A percentile compares a stretch with the other conserved stretches of the same genome.
These are phyloP conservation scores for Anolis carolinensis DNA, from an alignment of 2,113 vertebrate species.

Conservation along the genomic window DNA sequence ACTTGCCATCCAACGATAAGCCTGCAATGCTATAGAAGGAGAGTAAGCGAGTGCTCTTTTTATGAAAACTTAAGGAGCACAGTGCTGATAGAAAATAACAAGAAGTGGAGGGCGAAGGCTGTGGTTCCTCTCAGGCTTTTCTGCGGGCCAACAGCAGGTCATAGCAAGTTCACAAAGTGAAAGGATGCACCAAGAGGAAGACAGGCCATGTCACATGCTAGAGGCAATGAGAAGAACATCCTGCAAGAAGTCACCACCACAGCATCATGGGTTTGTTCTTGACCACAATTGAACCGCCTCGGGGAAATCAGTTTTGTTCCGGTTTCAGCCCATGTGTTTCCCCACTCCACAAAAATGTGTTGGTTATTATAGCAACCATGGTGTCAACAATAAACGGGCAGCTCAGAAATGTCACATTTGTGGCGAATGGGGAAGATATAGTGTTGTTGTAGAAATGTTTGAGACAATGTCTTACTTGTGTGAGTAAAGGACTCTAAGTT, in stretches of 20 bases:
- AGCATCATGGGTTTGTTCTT: conserved; percentile 1
- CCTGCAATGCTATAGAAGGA: too few species aligned
- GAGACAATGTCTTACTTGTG: not conserved
- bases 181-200: not conserved
- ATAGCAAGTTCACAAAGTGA: not conserved
- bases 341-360: not conserved
- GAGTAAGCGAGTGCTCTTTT: not conserved
- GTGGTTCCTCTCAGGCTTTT: not conserved
- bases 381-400: not conserved
- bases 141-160: not conserved
- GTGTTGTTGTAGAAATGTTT: too few species aligned
- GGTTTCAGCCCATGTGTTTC: not conserved
- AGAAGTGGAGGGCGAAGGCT: not conserved
- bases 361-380: not conserved
- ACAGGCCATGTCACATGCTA: not conserved
- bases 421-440: not conserved
- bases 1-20: too few species aligned
- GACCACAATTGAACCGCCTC: not conserved
- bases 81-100: not conserved
- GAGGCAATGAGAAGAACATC: not conserved
- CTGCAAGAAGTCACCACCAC: not conserved
- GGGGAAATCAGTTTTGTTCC: conserved; percentile 12
- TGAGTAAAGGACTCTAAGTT: too few species aligned
- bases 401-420: not conserved
- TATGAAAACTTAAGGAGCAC: not conserved